These are phyloP conservation scores for Microtus richardsoni DNA, from an alignment of 2,113 vertebrate genomes.

Conservation along the genomic window DNA sequence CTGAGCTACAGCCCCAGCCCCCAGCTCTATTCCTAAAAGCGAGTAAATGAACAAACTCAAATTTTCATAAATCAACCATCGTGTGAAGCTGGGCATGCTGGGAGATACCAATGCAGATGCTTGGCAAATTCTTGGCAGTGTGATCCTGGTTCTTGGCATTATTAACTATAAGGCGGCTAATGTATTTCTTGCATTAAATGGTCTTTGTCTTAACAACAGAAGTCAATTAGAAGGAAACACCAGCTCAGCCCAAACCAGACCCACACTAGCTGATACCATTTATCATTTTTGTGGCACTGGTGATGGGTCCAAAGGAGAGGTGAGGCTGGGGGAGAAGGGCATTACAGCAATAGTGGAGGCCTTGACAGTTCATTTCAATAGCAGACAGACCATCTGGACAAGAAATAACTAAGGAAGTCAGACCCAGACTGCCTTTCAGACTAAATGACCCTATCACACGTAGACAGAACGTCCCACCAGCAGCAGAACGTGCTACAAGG, in stretches of 20 bases:
- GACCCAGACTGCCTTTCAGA: background rate
- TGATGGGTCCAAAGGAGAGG: background rate
- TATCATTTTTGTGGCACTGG: background rate
- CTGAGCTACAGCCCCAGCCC: background rate
- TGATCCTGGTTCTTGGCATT: background rate
- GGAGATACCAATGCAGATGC: no score
- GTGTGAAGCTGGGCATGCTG: background rate
- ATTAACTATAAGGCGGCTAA: accelerated
- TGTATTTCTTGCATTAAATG: background rate
- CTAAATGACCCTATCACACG: background rate
- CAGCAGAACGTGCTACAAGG: background rate
- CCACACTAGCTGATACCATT: accelerated
- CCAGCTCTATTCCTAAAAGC: background rate
- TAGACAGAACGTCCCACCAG: background rate
- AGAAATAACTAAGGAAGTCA: background rate
- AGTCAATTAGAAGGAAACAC: background rate
- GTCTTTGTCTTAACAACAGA: background rate
- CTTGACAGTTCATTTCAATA: background rate
- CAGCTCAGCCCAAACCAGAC: accelerated
- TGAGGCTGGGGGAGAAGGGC: no score
- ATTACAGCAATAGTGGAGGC: accelerated
- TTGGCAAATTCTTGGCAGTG: background rate
- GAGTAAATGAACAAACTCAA: background rate
- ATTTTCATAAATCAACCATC: background rate
- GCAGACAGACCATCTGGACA: background rate